Evolutionary conservation across 2,113 vertebrate species (phyloP).

Genomic region (Rhinopomastus cyanomelas): DNA sequence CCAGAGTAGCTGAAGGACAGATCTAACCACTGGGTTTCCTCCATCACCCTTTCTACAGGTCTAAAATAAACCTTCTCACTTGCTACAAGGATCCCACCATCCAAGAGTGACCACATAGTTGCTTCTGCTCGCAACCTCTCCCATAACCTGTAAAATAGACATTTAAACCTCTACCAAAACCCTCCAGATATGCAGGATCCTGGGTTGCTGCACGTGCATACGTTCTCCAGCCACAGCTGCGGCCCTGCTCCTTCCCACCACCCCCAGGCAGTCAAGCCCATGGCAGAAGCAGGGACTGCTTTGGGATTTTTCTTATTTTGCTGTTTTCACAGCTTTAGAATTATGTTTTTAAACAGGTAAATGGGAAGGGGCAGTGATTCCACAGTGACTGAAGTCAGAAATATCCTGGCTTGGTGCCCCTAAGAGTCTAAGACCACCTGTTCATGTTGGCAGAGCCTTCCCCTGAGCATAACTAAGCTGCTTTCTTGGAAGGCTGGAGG

Average conservation of each 20-base stretch:
- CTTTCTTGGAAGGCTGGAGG: not conserved
- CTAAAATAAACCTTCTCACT: not conserved
- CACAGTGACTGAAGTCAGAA: slow-evolving; percentile 25
- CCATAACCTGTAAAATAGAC: rapidly evolving
- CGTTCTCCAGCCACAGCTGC: not conserved
- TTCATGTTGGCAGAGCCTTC: not conserved
- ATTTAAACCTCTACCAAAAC: rapidly evolving
- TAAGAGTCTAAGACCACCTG: not conserved
- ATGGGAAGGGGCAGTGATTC: slow-evolving; percentile 53
- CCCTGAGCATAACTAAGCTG: not conserved
- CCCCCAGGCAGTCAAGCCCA: not conserved
- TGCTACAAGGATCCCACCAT: not conserved
- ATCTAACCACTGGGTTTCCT: not conserved
- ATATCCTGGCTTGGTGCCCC: not conserved
- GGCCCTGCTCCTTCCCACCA: not conserved
- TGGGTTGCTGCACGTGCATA: rapidly evolving
- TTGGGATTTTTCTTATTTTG: not conserved
- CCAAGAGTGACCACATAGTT: rapidly evolving
- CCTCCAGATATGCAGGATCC: rapidly evolving
- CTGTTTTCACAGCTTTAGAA: not conserved
- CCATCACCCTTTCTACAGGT: not conserved
- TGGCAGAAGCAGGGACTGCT: not conserved
- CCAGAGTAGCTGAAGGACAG: too few species aligned
- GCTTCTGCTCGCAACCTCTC: not conserved
- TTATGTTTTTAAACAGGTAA: not conserved